Conservation (phyloP, 2,797 vertebrate genomes). For the Psittacula echo region DNA sequence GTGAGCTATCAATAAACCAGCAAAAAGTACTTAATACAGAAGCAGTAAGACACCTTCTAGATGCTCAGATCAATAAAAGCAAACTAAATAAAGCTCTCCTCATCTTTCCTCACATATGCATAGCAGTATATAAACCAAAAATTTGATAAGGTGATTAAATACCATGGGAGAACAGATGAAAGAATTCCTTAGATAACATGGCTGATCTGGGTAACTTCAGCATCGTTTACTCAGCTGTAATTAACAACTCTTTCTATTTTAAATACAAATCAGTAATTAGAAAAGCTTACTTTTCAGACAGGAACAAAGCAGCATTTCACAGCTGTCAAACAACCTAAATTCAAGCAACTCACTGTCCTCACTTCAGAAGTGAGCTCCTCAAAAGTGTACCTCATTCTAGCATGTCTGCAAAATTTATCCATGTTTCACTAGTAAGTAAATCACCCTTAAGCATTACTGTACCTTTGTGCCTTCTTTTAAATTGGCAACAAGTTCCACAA, state of each 20-base stretch:
- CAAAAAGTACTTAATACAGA: neutral
- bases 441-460: neutral
- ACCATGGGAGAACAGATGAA: neutral
- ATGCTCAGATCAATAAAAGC: neutral
- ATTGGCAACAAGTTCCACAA: conserved; percentile 94
- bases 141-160: neutral
- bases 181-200: neutral
- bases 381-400: neutral
- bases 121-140: neutral
- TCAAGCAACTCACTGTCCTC: neutral
- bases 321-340: neutral
- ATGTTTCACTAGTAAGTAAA: neutral
- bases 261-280: neutral
- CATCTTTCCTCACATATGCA: neutral
- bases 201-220: neutral
- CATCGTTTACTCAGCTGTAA: neutral
- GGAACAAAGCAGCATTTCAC: neutral
- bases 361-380: neutral
- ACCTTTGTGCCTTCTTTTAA: conserved; percentile 98
- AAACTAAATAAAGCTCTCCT: neutral
- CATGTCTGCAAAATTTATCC: neutral
- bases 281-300: conserved; percentile 8
- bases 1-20: neutral
- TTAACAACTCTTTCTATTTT: neutral
- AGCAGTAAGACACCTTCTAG: neutral